These are phyloP conservation scores for Saimiri boliviensis DNA, from an alignment of 2,113 vertebrate species.

Conservation along the genomic window DNA sequence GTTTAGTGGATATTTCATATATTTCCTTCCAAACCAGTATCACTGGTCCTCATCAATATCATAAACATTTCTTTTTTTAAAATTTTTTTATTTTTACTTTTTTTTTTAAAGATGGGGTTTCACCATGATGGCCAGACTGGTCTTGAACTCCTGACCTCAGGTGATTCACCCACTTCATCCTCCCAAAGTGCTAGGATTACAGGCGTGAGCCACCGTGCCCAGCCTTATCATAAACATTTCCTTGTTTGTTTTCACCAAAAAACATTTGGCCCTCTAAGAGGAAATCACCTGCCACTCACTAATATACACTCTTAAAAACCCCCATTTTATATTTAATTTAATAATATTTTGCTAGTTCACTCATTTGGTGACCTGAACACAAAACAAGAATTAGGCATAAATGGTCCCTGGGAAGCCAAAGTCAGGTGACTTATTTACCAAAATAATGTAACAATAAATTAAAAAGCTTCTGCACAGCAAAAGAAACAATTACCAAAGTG, in stretches of 20 bases:
- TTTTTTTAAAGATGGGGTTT: too few species aligned
- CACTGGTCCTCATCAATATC: not conserved
- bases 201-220: too few species aligned
- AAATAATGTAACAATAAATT: not conserved
- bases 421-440: not conserved
- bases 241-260: not conserved
- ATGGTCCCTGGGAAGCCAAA: not conserved
- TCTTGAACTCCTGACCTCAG: too few species aligned
- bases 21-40: not conserved
- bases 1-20: not conserved
- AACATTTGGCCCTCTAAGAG: not conserved
- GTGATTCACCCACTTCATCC: too few species aligned
- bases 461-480: too few species aligned
- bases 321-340: not conserved
- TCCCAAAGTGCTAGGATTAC: too few species aligned
- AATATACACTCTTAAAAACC: not conserved
- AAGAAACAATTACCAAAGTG: too few species aligned
- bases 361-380: not conserved
- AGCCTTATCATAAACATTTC: not conserved
- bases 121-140: too few species aligned
- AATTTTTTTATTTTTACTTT: too few species aligned
- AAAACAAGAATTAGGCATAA: not conserved
- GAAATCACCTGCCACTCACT: not conserved
- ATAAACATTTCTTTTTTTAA: not conserved
- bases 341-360: not conserved